Evolutionary conservation across 2,888 invertebrate genomes (phyloP).

Genomic region (Stenurella melanura): DNA sequence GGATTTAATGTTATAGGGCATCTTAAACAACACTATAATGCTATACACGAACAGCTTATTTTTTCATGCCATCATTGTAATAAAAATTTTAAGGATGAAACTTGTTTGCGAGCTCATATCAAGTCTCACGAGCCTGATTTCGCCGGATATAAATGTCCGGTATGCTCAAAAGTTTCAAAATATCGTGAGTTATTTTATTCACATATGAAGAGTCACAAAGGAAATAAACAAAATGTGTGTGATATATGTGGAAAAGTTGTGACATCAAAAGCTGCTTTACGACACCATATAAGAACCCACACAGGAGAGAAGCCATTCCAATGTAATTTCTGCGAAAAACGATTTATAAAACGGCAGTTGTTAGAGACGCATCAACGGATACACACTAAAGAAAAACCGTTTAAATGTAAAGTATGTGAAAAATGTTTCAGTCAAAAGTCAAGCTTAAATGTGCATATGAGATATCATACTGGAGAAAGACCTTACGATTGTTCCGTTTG

Average conservation of each 20-base stretch:
- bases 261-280: constrained; percentile 54
- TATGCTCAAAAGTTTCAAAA: constrained; percentile 48
- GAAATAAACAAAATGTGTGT: constrained; percentile 65
- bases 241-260: constrained; percentile 62
- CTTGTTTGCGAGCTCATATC: constrained; percentile 55
- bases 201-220: constrained; percentile 50
- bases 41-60: constrained; percentile 59
- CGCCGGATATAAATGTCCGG: constrained; percentile 47
- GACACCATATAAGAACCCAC: constrained; percentile 41
- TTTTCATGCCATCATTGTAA: constrained; percentile 60
- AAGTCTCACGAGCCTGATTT: constrained; percentile 55
- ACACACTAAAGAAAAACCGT: constrained; percentile 76
- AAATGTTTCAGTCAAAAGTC: constrained; percentile 76
- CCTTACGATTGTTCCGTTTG: neutral
- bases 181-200: constrained; percentile 9
- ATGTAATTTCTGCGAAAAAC: constrained; percentile 71
- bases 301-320: constrained; percentile 70
- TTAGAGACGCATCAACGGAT: constrained; percentile 75
- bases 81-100: constrained; percentile 60
- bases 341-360: constrained; percentile 70
- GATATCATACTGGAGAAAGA: constrained; percentile 46
- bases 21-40: constrained; percentile 56
- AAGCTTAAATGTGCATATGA: constrained; percentile 51
- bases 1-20: constrained; percentile 61
- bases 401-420: constrained; percentile 75